phyloP scores from a whole-genome alignment of 2,113 vertebrate genomes.

The Macroglossus sobrinus region DNA sequence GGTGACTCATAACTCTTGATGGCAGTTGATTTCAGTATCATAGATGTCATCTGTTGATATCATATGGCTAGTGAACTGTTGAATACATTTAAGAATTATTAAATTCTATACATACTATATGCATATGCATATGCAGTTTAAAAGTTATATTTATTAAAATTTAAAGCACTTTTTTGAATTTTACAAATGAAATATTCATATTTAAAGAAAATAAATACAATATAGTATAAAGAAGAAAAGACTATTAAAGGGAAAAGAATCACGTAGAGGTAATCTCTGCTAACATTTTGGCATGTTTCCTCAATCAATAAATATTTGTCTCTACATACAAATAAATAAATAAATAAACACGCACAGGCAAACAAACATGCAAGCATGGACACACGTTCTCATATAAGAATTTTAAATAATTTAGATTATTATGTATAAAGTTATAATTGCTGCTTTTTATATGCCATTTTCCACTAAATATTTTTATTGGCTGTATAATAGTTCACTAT shows the following conservation, averaged over 20 bases:
- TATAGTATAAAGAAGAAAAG: neutral
- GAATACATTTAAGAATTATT: neutral
- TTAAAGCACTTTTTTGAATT: neutral
- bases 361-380: neutral
- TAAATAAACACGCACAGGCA: neutral
- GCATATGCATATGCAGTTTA: neutral
- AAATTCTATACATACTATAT: neutral
- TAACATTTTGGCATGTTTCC: neutral
- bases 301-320: neutral
- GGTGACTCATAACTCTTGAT: neutral
- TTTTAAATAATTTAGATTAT: neutral
- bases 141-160: neutral
- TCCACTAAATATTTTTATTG: neutral
- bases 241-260: neutral
- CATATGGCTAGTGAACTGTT: neutral
- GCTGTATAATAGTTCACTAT: neutral
- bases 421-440: neutral
- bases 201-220: neutral
- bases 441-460: neutral
- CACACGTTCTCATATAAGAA: neutral
- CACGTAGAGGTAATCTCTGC: neutral
- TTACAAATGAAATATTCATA: neutral
- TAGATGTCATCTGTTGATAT: neutral
- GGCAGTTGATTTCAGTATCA: neutral
- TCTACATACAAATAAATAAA: neutral